Evolutionary conservation across 2,113 vertebrate genomes (phyloP), one percentile per base, ranked within the genome.

Genomic region (Dicaeum eximium): DNA sequence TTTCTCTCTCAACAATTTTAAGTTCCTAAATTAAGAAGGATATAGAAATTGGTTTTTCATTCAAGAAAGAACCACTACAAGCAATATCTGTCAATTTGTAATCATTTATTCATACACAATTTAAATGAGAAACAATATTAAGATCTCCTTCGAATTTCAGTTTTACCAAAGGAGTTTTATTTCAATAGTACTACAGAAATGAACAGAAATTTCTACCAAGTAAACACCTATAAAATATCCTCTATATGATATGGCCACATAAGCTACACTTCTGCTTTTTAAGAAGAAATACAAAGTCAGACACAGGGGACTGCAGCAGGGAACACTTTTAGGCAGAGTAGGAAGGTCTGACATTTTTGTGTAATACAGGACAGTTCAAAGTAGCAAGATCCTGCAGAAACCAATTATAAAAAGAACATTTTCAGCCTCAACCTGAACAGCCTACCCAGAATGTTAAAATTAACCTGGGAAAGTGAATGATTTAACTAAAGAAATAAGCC

Each of bases 51-150:
- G 79, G 0, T 67, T 92, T 72, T 79, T 75, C 86, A 83, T 28
- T 90, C 45, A 17, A 66, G 31, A 80, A 93, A 90, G 53, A 92
- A 86, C 64, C 62, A 92, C 79, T 86, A 74, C 12, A 44, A 92
- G 38, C 57, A 80, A 1, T 72, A 94, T 51, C 47, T 89, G 72
- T 74, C 87, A 89, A 89, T 94, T 91, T 71, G 60, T 47, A 91
- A 92, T 86, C 14, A 94, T 66, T 95, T 92, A 95, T 91, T 95
- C 64, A 86, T 45, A 74, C 30, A 80, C 27, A 86, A 57, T 86
- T 93, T 91, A 93, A 72, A 86, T 51, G 75, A 88, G 82, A 95
- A 93, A 88, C 48, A 88, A 24, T 86, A 86, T 86, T 83, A 86
- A 42, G 61, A 83, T 92, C 50, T 57, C 62, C 58, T 80, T 92